Evolutionary conservation across 2,888 invertebrate species (phyloP).

Genomic region (Ligdia adustata): DNA sequence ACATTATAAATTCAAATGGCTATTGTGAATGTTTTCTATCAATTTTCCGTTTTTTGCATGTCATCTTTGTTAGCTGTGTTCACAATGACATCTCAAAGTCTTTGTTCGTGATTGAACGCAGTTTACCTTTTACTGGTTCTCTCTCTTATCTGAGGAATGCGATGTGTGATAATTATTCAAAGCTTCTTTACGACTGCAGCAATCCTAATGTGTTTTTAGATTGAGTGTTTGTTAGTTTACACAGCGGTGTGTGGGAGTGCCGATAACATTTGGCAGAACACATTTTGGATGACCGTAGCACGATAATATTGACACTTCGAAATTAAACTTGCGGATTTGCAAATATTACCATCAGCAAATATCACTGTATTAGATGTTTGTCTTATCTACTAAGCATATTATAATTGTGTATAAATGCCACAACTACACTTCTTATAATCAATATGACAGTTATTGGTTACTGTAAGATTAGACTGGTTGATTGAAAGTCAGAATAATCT

Average conservation of each 20-base stretch:
- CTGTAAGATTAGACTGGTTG: neutral
- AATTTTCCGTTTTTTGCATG: slow-evolving; percentile 44
- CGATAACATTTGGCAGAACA: slow-evolving; percentile 22
- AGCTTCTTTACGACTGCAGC: slow-evolving; percentile 47
- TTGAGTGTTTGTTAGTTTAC: slow-evolving; percentile 32
- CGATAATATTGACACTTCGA: slow-evolving; percentile 9
- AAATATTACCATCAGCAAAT: slow-evolving; percentile 1
- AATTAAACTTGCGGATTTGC: neutral
- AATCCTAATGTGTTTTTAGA: slow-evolving; percentile 45
- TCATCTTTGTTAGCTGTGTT: slow-evolving; percentile 36
- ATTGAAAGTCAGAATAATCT: slow-evolving; percentile 14
- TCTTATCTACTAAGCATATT: no score
- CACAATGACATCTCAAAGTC: slow-evolving; percentile 51
- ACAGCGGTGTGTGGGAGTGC: slow-evolving; percentile 15
- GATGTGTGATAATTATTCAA: slow-evolving; percentile 57
- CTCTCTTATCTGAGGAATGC: slow-evolving; percentile 74
- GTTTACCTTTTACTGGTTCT: slow-evolving; percentile 46
- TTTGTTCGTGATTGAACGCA: slow-evolving; percentile 62
- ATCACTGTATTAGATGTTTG: no score
- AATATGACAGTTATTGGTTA: neutral
- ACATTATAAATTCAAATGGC: slow-evolving; percentile 33
- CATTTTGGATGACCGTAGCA: slow-evolving; percentile 5
- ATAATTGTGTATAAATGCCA: no score
- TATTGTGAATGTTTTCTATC: slow-evolving; percentile 40
- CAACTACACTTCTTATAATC: neutral